Base-by-base conservation (phyloP, 2,797 vertebrate species). In the Scleropages formosus region DNA sequence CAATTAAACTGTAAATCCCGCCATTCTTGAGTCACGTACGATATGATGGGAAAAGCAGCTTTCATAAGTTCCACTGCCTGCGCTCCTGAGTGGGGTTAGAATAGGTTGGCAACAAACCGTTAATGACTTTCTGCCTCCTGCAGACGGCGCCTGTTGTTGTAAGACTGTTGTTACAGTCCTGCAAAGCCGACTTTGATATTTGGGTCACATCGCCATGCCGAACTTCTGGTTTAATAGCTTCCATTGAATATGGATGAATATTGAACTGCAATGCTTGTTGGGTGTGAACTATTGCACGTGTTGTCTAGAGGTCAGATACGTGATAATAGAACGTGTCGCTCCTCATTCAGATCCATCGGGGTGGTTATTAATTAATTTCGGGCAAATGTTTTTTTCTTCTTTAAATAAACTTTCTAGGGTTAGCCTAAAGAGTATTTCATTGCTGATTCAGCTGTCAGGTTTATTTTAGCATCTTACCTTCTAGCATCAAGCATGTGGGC, bases 191-290 rank as follows among this genome's bases (percentile, higher is more conserved):
- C 67, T 53, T 26, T 27, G 67, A 68, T 53, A 69, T 69, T 69
- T 69, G 51, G 24, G 24, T 20, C 59, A 61, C 59, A 20, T 61
- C 59, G 8, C 1, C 18, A 10, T 11, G 56, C 18, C 18, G 9
- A 39, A 11, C 9, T 56, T 12, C 11, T 12, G n/a, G 4, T 61
- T 61, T 61, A 20, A 61, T n/a, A 61, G 15, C 20, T 18, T 61
- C n/a, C n/a, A 61, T 20, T 61, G 59, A 61, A 61, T 53, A 69
- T 51, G 46, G 46, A 69, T 69, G 46, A 69, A 24, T 53, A 69
- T 22, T 53, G 47, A 27, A 18, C 67, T 13, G 22, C 46, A 15
- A 24, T 53, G 12, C 20, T 44, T 69, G 10, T 70, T 39, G 51
- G 24, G 13, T 69, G 46, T 70, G 67, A 70, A 24, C 24, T 9